Evolutionary conservation across 2,888 invertebrate species (phyloP), one percentile per base, ranked within the genome.

Genomic region (Andrena flavipes): DNA sequence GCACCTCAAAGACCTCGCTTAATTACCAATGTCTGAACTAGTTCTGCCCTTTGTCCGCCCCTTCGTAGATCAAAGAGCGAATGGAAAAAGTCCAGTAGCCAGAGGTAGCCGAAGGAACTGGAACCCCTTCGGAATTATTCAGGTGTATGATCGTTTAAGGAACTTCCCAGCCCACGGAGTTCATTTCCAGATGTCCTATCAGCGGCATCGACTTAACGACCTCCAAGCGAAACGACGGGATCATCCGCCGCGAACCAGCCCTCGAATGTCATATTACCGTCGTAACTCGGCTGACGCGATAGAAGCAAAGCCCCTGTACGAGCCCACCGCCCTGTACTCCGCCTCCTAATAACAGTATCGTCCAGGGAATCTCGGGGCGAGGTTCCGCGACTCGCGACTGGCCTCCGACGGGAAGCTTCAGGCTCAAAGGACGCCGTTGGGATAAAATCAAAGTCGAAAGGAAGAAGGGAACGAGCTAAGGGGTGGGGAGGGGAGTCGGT

Each of bases 371-470:
- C 60, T 30, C 33, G 26, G 20, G 8, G 30, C n/a, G 16, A 54
- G 63, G 63, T 30, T 42, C 56, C 67, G 23, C 78, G 62, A 62
- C 33, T 8, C 70, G 51, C 76, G 74, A 65, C 56, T 76, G 56
- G 59, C 71, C 74, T 72, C 75, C 49, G 49, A 26, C 30, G 65
- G 67, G 71, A 79, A 70, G 75, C 74, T 71, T 54, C 63, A 75
- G 23, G 56, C 7, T 23, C 54, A 23, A 54, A 10, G 20, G 54
- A 8, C n/a, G 54, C 54, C 54, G 54, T 30, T 42, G 76, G 72
- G 86, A 85, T 83, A 82, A 86, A 87, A 87, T 87, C 86, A 86
- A 85, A 86, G 86, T 73, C 65, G 76, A 79, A 67, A 78, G 74
- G 74, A 76, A 78, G 77, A 76, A 67, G 79, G 79, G 84, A 81